Evolutionary conservation across 2,113 vertebrate species (phyloP), one percentile per base, ranked within the genome.

Genomic region (Mustela lutreola): DNA sequence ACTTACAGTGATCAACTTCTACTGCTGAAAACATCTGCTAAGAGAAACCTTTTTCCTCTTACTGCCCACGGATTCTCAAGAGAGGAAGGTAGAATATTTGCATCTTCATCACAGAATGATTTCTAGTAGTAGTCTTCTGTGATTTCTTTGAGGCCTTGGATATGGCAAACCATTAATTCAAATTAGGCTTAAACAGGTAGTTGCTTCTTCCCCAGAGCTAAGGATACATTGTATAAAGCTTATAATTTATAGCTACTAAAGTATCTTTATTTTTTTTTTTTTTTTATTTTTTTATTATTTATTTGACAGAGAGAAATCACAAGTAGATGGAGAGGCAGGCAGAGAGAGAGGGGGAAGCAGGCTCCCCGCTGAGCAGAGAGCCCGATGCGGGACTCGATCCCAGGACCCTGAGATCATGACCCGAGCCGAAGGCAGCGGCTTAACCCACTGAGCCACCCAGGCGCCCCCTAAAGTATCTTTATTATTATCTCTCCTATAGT

Each of bases 51-150:
- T 56, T 81, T 85, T 84, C 63, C 70, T 95, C 73, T 39, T 82
- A 79, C 31, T 50, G 33, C 2, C 6, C 26, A 86, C 42, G 56
- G 36, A 73, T 67, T 94, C 45, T 73, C 53, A 53, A 84, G 60
- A 93, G 39, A 90, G 19, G 50, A 39, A 96, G 56, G 39, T 2
- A 73, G 11, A 95, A 5, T 56, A 62, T 62, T 42, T 80, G 96
- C 93, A 71, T 87, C 22, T 95, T 95, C 90, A 84, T 63, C 70
- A 93, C 11, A 91, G 62, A 90, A 67, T 79, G 36, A 81, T 91
- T 95, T 91, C 70, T 84, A 63, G 31, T 80, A 63, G 36, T 26
- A 85, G 79, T 50, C 56, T 11, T 96, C 63, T 95, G 39, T 62
- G 50, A 62, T 89, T 94, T 96, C 28, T 79, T 89, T 95, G 45